phyloP scores from a whole-genome alignment of 2,113 vertebrate genomes.

The Dasyprocta punctata region DNA sequence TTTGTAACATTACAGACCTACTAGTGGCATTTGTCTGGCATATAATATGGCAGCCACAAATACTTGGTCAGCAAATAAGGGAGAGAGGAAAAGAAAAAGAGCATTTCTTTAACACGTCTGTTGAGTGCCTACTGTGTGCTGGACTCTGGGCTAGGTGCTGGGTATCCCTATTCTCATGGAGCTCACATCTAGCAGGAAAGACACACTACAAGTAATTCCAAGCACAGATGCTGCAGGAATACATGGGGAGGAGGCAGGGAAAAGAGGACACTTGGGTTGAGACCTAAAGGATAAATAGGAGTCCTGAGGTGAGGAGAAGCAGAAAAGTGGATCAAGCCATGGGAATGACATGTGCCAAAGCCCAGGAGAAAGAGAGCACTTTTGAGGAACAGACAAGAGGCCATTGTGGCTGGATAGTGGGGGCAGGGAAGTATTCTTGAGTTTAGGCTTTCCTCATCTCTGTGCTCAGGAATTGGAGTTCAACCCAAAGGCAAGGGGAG shows the following conservation, averaged over 20 bases:
- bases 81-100: neutral
- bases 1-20: neutral
- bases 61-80: neutral
- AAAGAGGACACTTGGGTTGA: conserved; percentile 47
- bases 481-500: neutral
- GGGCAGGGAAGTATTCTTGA: conserved; percentile 53
- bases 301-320: conserved; percentile 52
- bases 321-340: neutral
- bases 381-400: conserved; percentile 77
- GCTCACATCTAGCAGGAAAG: conserved; percentile 38
- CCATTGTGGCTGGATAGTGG: conserved; percentile 66
- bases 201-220: neutral
- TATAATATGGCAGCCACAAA: conserved; percentile 14
- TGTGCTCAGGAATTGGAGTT: conserved; percentile 39
- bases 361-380: conserved; percentile 66
- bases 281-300: conserved; percentile 51
- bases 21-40: neutral
- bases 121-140: neutral
- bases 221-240: neutral
- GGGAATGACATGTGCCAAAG: conserved; percentile 60
- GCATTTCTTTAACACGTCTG: neutral
- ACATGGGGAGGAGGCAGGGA: neutral
- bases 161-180: neutral
- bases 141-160: neutral
- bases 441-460: conserved; percentile 56